phyloP scores from a whole-genome alignment of 2,888 invertebrate genomes.

The Resseliella maxima region DNA sequence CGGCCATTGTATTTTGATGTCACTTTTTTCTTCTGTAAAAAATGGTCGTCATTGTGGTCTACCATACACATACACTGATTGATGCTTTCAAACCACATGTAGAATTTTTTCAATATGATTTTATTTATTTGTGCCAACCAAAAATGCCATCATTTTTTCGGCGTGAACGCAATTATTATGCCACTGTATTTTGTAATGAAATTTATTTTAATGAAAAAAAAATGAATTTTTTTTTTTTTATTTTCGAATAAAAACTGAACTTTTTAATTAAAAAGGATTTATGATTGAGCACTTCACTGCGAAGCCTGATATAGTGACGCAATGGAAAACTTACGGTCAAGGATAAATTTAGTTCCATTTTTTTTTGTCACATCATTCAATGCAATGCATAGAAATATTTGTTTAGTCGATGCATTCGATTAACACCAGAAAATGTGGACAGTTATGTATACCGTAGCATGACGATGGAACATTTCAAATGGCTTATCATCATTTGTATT shows the following conservation, averaged over 20 bases:
- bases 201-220: no score
- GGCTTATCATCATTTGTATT: neutral
- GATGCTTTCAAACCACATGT: neutral
- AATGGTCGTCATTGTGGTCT: neutral
- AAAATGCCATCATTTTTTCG: no score
- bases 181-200: no score
- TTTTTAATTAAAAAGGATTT: conserved; percentile 1
- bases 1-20: neutral
- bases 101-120: neutral
- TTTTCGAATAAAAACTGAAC: no score
- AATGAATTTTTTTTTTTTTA: no score
- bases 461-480: neutral
- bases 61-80: neutral
- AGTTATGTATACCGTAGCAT: neutral
- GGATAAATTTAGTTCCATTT: neutral
- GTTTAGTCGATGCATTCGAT: neutral
- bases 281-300: neutral
- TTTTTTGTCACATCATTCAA: neutral
- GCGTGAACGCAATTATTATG: no score
- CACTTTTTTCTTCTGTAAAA: neutral
- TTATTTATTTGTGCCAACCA: no score
- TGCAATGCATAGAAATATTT: neutral
- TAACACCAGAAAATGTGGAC: neutral
- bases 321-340: neutral
- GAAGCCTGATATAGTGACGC: neutral